Evolutionary conservation across 2,888 invertebrate genomes (phyloP).

Genomic region (Phragmatobia fuliginosa): DNA sequence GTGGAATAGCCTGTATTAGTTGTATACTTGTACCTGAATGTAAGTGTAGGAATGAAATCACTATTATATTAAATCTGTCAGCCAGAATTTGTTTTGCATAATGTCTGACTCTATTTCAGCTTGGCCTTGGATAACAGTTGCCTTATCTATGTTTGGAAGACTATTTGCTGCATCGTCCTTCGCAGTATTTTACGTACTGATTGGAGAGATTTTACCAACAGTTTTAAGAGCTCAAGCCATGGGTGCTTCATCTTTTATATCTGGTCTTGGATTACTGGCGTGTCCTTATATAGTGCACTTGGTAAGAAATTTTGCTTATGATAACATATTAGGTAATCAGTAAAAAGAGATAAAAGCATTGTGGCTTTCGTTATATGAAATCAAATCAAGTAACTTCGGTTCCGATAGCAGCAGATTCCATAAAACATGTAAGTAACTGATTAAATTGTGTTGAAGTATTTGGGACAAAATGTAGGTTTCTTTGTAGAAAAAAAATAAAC

Average conservation of each 20-base stretch:
- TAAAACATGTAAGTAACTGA: no score
- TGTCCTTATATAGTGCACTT: conserved; percentile 89
- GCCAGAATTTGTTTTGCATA: neutral
- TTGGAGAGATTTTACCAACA: conserved; percentile 89
- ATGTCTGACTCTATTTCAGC: conserved; percentile 75
- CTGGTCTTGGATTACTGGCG: conserved; percentile 87
- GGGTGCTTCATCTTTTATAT: conserved; percentile 89
- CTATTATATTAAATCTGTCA: neutral
- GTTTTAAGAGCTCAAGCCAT: conserved; percentile 89
- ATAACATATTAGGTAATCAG: neutral
- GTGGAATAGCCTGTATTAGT: conserved; percentile 88
- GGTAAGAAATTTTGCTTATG: conserved; percentile 65
- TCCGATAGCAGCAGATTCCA: no score
- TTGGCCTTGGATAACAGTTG: conserved; percentile 88
- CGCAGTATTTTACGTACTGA: conserved; percentile 90
- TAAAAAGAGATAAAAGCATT: no score
- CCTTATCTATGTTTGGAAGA: conserved; percentile 89
- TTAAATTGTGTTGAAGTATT: no score
- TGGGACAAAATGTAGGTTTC: no score
- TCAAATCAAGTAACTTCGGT: no score
- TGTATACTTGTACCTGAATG: conserved; percentile 89
- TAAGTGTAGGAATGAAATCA: conserved; percentile 54
- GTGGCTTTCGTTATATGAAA: no score
- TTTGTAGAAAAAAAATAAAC: no score
- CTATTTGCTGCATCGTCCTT: conserved; percentile 90